phyloP scores from a whole-genome alignment of 2,888 invertebrate genomes.

The Drosophila mimetica region DNA sequence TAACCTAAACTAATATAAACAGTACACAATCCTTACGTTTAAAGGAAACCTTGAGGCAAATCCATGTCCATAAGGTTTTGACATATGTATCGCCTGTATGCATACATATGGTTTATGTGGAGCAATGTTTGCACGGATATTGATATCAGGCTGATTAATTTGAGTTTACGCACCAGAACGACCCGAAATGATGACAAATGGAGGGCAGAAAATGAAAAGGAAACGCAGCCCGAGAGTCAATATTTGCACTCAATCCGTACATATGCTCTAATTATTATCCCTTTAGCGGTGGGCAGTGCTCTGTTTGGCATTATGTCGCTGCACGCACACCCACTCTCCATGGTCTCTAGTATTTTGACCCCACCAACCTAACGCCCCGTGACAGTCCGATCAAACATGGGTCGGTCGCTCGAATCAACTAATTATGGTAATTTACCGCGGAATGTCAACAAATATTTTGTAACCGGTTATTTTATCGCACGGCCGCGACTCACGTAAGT shows the following conservation, averaged over 20 bases:
- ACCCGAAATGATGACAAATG: slow-evolving; percentile 37
- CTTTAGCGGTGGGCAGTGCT: slow-evolving; percentile 66
- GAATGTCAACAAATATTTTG: slow-evolving; percentile 82
- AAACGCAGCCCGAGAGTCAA: slow-evolving; percentile 39
- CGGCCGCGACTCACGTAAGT: slow-evolving; percentile 47
- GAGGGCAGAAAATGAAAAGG: slow-evolving; percentile 7
- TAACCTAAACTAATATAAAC: not conserved
- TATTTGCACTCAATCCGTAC: slow-evolving; percentile 79
- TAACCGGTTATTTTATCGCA: slow-evolving; percentile 58
- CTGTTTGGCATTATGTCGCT: slow-evolving; percentile 60
- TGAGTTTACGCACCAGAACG: slow-evolving; percentile 50
- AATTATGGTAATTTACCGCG: slow-evolving; percentile 82
- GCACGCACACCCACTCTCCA: slow-evolving; percentile 16
- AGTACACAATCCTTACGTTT: not conserved
- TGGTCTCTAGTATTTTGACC: not conserved
- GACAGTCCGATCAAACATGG: slow-evolving; percentile 60
- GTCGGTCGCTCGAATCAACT: slow-evolving; percentile 77
- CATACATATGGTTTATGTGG: slow-evolving; percentile 47
- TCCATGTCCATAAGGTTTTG: slow-evolving; percentile 17
- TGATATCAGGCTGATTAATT: slow-evolving; percentile 78
- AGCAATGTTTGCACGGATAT: slow-evolving; percentile 63
- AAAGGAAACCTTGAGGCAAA: not conserved
- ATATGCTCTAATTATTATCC: slow-evolving; percentile 82
- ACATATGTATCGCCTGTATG: slow-evolving; percentile 31
- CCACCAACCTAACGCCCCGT: slow-evolving; percentile 4